Evolutionary conservation across 1,140 invertebrate genomes (phyloP).

Genomic region (Limonius californicus): DNA sequence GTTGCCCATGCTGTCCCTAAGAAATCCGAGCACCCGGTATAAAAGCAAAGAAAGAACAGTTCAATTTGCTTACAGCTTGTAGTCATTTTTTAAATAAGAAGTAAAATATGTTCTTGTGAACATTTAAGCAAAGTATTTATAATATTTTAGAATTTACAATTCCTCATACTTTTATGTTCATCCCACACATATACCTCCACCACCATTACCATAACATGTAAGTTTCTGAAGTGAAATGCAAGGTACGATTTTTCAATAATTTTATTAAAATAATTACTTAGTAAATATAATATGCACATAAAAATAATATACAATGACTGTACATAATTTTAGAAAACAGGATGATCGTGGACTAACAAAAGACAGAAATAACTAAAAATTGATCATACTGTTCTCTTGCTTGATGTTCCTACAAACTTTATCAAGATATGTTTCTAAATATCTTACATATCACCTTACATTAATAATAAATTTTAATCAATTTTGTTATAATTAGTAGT

Average conservation of each 20-base stretch:
- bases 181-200: no score
- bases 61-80: no score
- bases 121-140: neutral
- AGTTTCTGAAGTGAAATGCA: no score
- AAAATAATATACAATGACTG: constrained; percentile 42
- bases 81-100: no score
- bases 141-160: neutral
- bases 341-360: constrained; percentile 19
- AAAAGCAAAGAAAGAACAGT: no score
- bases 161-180: no score
- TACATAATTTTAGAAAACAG: constrained; percentile 34
- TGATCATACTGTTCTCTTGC: constrained; percentile 15
- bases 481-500: neutral
- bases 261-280: constrained; percentile 14
- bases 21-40: no score
- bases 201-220: no score
- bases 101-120: no score
- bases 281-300: constrained; percentile 36
- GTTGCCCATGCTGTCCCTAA: no score
- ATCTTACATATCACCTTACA: constrained; percentile 16
- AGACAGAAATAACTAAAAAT: constrained; percentile 14
- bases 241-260: neutral
- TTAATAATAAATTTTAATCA: constrained; percentile 18
- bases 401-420: constrained; percentile 8
- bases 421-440: constrained; percentile 4